Evolutionary conservation across 1,140 invertebrate genomes (phyloP), one percentile per base, ranked within the genome.

Genomic region (Drosophila busckii): DNA sequence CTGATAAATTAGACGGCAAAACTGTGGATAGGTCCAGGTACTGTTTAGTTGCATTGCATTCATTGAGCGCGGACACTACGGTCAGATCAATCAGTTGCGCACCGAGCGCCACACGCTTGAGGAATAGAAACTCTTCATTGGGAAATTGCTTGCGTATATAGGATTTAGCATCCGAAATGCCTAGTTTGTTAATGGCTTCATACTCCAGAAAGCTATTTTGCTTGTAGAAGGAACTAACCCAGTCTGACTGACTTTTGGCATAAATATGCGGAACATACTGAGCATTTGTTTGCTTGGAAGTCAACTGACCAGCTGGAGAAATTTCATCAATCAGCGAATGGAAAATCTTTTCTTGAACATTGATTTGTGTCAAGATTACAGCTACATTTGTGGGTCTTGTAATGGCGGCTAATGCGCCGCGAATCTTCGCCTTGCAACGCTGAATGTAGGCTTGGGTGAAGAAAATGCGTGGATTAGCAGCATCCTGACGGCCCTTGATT

Each of bases 201-300:
- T 96, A 98, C 88, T 99, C 97, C 46, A 99, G 88, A 87, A 98
- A 99, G 61, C 95, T 94, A 89, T 98, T 98, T 87, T 98, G 96
- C 85, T 93, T 95, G 78, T 94, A 98, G 88, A 98, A 98, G 63
- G 92, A 94, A 61, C 94, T 92, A 0, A 98, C 93, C 95, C 96
- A 99, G 71, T 98, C 94, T 82, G 90, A 92, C 88, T 97, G 93
- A 5, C 90, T 93, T 87, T 94, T 95, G 2, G 94, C 93, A 86
- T 98, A 97, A 71, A 96, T 92, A 62, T 93, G 91, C 40, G 97
- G 97, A 42, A 98, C 92, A 88, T 96, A 99, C 32, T 93, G 91
- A 41, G 93, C 92, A 73, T 93, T 93, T 53, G 91, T 88, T 68
- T 93, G 91, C 58, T 93, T 92, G 2, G 95, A 96, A 45, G 93